Evolutionary conservation across 2,888 invertebrate genomes (phyloP).

Genomic region (Pristionchus entomophagus): DNA sequence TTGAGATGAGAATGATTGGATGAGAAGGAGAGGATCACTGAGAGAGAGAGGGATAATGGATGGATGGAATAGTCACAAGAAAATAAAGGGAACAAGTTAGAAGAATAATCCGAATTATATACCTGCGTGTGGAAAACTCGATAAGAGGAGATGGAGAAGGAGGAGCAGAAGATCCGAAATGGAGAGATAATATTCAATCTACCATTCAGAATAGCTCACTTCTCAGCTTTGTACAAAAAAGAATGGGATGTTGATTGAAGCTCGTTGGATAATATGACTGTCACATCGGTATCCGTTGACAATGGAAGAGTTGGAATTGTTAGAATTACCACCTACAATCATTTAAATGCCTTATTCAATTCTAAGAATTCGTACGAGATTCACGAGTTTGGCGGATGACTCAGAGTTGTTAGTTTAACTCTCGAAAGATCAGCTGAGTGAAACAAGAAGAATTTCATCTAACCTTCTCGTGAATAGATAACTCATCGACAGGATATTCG

Average conservation of each 20-base stretch:
- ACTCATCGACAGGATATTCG: slow-evolving; percentile 8
- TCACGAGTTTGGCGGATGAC: background rate
- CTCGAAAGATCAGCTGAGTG: background rate
- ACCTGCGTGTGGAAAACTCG: slow-evolving; percentile 59
- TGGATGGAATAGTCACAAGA: no score
- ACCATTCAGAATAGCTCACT: background rate
- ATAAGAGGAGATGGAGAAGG: slow-evolving; percentile 18
- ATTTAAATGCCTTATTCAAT: no score
- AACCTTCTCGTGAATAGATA: slow-evolving; percentile 25
- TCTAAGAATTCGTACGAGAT: no score
- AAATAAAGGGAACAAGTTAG: no score
- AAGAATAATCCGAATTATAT: no score
- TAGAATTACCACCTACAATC: background rate
- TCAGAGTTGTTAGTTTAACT: background rate
- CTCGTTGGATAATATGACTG: background rate
- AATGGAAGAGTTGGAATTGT: slow-evolving; percentile 30
- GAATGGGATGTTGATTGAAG: slow-evolving; percentile 3
- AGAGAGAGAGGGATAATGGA: no score
- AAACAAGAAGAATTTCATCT: background rate
- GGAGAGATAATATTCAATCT: background rate
- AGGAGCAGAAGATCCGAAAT: background rate
- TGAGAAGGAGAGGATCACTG: slow-evolving; percentile 57
- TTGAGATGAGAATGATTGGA: slow-evolving; percentile 54
- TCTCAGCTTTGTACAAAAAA: background rate
- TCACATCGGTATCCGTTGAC: background rate